A percentile compares a stretch with the other conserved stretches of the same genome.
These are phyloP conservation scores for Whitmania pigra DNA, from an alignment of 1,140 invertebrate genomes.

Conservation along the genomic window DNA sequence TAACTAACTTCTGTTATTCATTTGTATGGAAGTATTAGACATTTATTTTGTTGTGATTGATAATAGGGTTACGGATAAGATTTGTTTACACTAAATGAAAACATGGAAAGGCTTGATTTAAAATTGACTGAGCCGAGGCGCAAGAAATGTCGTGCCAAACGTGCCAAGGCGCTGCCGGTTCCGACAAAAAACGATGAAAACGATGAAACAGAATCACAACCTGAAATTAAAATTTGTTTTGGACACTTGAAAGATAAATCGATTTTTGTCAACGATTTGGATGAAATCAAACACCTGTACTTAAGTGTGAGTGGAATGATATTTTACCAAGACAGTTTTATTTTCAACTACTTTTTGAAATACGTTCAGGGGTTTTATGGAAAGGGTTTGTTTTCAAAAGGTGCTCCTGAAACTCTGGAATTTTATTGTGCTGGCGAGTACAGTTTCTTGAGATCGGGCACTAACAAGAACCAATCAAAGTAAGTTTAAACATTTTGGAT, in stretches of 20 bases:
- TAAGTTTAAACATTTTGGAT: too few relatives aligned
- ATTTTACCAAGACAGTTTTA: background rate
- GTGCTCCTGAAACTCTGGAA: background rate
- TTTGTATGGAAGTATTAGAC: too few relatives aligned
- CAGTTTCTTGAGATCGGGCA: background rate
- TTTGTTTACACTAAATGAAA: too few relatives aligned
- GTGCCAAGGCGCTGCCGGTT: background rate
- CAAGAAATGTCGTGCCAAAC: background rate
- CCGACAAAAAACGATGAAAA: background rate
- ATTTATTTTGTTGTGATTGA: too few relatives aligned
- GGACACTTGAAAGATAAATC: background rate
- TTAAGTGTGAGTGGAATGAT: background rate
- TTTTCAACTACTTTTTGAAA: background rate
- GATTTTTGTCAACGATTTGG: background rate
- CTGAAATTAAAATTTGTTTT: background rate
- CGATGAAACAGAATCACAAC: background rate
- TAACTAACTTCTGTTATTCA: too few relatives aligned
- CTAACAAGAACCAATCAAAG: background rate
- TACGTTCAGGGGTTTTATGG: background rate
- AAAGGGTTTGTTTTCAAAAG: background rate
- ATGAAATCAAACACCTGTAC: conserved; percentile 1
- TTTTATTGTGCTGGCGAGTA: background rate
- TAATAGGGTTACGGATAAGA: too few relatives aligned
- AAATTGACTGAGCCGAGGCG: conserved; percentile 5
- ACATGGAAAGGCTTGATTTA: background rate